phyloP scores from a whole-genome alignment of 2,888 invertebrate genomes.

The Athalia circularis region DNA sequence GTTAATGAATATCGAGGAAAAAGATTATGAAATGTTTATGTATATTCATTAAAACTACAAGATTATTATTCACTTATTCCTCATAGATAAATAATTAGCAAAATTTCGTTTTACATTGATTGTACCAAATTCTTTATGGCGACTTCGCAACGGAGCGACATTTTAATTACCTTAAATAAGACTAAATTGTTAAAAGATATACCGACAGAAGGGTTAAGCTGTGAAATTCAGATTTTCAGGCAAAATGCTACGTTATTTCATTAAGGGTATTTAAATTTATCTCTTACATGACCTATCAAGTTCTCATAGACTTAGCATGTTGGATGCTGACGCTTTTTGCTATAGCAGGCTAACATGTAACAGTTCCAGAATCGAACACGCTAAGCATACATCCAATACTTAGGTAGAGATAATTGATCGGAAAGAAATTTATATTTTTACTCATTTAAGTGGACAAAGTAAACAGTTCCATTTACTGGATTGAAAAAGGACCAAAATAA shows the following conservation, averaged over 20 bases:
- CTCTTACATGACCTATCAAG: too few relatives aligned
- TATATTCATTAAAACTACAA: slow-evolving; percentile 42
- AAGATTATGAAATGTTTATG: slow-evolving; percentile 30
- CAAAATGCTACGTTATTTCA: slow-evolving; percentile 3
- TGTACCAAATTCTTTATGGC: slow-evolving; percentile 32
- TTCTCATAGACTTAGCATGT: too few relatives aligned
- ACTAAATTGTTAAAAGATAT: slow-evolving; percentile 20
- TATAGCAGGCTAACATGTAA: too few relatives aligned
- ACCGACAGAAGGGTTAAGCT: not conserved
- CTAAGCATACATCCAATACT: not conserved
- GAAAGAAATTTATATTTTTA: slow-evolving; percentile 6
- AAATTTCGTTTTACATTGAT: slow-evolving; percentile 41
- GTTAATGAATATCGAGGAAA: slow-evolving; percentile 27
- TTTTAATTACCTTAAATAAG: slow-evolving; percentile 16
- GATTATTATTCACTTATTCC: slow-evolving; percentile 38
- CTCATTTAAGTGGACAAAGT: not conserved
- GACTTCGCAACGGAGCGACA: slow-evolving; percentile 16
- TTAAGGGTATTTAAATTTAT: too few relatives aligned
- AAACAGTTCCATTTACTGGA: slow-evolving; percentile 3
- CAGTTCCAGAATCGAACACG: not conserved
- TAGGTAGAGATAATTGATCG: not conserved
- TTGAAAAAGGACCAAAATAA: slow-evolving; percentile 16
- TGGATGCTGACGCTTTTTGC: too few relatives aligned
- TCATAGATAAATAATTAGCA: slow-evolving; percentile 42
- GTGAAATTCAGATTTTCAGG: slow-evolving; percentile 17